A percentile compares a stretch with the other conserved stretches of the same genome.
Conservation (phyloP, 2,113 vertebrate species). For the Capra hircus region DNA sequence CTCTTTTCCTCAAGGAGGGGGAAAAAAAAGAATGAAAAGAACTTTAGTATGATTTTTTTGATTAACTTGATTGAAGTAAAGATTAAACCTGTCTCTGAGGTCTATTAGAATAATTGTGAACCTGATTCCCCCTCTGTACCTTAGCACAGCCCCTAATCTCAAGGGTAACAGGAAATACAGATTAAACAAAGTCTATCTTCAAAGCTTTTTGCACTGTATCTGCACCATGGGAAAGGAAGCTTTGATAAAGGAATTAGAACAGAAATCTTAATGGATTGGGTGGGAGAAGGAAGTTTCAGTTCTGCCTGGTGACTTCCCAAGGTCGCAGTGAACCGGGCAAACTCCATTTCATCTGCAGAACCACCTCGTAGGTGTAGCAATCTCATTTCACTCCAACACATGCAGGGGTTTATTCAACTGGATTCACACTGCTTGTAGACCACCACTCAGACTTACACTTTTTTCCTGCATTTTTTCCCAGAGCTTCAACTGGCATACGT, state of each 20-base stretch:
- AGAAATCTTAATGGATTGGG: conserved; percentile 19
- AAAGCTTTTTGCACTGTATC: conserved; percentile 47
- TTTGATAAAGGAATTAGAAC: conserved; percentile 56
- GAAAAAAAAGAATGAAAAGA: neutral
- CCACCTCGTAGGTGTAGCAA: neutral
- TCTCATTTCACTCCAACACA: neutral
- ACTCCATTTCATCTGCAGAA: neutral
- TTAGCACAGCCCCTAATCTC: neutral
- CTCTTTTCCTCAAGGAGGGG: conserved; percentile 35
- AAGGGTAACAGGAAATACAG: conserved; percentile 55
- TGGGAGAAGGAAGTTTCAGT: conserved; percentile 24
- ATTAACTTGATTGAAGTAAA: neutral
- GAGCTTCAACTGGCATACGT: neutral
- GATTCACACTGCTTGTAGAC: neutral
- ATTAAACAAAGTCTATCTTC: conserved; percentile 64
- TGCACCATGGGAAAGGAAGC: conserved; percentile 67
- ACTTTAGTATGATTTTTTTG: neutral
- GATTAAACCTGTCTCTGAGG: neutral
- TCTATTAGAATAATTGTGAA: neutral
- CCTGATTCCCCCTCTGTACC: neutral
- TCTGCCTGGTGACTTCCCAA: neutral
- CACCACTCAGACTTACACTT: neutral
- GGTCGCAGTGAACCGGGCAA: neutral
- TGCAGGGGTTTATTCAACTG: accelerated
- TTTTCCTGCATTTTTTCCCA: neutral